Evolutionary conservation across 2,113 vertebrate species (phyloP), one percentile per base, ranked within the genome.

Genomic region (Sciurus niger): DNA sequence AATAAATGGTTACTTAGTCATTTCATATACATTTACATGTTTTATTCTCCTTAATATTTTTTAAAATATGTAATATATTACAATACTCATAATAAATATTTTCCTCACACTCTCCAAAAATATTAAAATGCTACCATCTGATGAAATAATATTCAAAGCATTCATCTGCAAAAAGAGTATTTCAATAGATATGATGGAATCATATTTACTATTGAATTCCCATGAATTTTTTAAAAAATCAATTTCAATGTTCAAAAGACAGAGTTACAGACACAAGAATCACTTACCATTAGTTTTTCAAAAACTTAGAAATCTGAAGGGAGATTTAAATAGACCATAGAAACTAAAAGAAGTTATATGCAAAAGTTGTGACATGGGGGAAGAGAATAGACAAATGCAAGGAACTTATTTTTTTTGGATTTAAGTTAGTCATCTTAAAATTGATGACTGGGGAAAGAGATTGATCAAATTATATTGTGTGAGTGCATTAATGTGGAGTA

Each of bases 31-130:
- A 5, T 70, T 86, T 88, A 89, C 84, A 40, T 74, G 78, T 76
- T 84, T 93, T 53, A 24, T 73, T 72, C 0, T 43, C 28, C 1
- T 84, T 74, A 86, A 48, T 10, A 67, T 84, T 90, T 89, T 76
- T 85, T 28, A 80, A 89, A 96, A 79, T 74, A 93, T 93, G 89
- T 82, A 14, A 28, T 74, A 80, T 83, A 83, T n/a, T 74, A 18
- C 60, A 83, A 48, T 13, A 79, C 46, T 78, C 79, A 32, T 73
- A 77, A 88, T 72, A 78, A 96, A 84, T 5, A 83, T 53, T 65
- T 90, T 60, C 13, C 13, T 3, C 40, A 14, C 34, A 34, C 30
- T 90, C 53, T 90, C 12, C 8, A 95, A 74, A 46, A 40, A 90
- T 55, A 83, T 37, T 20, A 96, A 96, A 92, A 14, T 2, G 32